phyloP scores from a whole-genome alignment of 2,113 vertebrate species.

The Anthoscopus minutus region DNA sequence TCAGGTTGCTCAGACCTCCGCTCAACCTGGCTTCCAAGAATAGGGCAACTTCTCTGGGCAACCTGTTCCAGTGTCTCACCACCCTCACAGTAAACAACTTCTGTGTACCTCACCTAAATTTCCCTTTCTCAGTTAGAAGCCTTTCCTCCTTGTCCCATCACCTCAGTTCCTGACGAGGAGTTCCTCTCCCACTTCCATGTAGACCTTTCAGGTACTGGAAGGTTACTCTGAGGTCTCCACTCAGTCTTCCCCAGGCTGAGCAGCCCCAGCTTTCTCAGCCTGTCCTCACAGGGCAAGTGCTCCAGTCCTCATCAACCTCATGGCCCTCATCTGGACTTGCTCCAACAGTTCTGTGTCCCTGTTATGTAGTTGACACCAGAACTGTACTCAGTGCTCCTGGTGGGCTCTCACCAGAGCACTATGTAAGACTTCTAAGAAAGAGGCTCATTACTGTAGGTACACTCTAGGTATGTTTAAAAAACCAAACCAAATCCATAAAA shows the following conservation, averaged over 20 bases:
- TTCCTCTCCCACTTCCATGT: not conserved
- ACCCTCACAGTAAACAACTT: not conserved
- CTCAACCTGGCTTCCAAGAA: not conserved
- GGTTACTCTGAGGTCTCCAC: not conserved
- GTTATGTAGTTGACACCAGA: too few relatives aligned
- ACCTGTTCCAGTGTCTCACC: not conserved
- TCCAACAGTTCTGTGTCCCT: not conserved
- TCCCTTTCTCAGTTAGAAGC: not conserved
- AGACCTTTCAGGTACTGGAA: not conserved
- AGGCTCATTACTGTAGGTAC: not conserved
- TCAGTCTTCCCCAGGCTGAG: not conserved
- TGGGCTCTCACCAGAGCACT: not conserved
- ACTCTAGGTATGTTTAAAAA: not conserved
- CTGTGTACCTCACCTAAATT: not conserved
- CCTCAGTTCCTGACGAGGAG: rapidly evolving
- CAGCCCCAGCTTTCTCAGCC: not conserved
- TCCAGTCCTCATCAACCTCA: not conserved
- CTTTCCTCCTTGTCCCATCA: not conserved
- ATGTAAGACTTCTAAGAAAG: not conserved
- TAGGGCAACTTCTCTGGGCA: not conserved
- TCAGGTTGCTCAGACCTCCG: not conserved
- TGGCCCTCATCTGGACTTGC: rapidly evolving
- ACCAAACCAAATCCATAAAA: not conserved
- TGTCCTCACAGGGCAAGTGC: not conserved
- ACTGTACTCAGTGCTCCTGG: not conserved